Base-by-base conservation (phyloP, 2,113 vertebrate genomes). In the Coryphaenoides rupestris region DNA sequence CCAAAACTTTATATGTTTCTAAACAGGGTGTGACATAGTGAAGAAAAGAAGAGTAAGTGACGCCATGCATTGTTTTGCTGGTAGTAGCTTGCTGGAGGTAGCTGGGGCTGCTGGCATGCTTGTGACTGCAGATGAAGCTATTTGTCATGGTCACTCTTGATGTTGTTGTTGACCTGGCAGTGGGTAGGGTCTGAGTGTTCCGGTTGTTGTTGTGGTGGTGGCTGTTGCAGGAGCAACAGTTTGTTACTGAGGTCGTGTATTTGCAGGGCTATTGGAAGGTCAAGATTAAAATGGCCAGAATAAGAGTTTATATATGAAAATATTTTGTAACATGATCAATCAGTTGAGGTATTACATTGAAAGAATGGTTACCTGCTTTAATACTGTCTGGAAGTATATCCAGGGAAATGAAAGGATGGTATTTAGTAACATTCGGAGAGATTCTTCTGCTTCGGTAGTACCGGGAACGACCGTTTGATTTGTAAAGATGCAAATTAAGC, bases 401-500 rank as follows among this genome's bases (percentile, higher is more conserved):
- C 17, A 68, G 49, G 21, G 47, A 58, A 26, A 68, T 23, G n/a
- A 14, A 26, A 9, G 17, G 53, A 71, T 16, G n/a, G 14, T 15
- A 24, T 76, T 62, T 16, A 68, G 0, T 7, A 46, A 53, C 17
- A 21, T 13, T 16, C 19, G 17, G 0, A 72, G 26, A 17, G 61
- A 40, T 14, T 62, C 23, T 21, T 17, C 58, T 24, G 17, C 33
- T 24, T 23, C 14, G 24, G 65, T 65, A 10, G 47, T 23, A 47
- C 64, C 68, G 9, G 74, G 69, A 14, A 76, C 65, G 10, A 65
- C 61, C 19, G 69, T 19, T 58, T 72, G 68, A 45, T 76, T 76
- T 12, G 6, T 1, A 33, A 76, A 76, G 33, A 76, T 47, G n/a
- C 65, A 76, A 12, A 21, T 72, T n/a, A n/a, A n/a, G n/a, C n/a